Conservation (phyloP, 2,113 vertebrate species). For the Heliornis fulica region DNA sequence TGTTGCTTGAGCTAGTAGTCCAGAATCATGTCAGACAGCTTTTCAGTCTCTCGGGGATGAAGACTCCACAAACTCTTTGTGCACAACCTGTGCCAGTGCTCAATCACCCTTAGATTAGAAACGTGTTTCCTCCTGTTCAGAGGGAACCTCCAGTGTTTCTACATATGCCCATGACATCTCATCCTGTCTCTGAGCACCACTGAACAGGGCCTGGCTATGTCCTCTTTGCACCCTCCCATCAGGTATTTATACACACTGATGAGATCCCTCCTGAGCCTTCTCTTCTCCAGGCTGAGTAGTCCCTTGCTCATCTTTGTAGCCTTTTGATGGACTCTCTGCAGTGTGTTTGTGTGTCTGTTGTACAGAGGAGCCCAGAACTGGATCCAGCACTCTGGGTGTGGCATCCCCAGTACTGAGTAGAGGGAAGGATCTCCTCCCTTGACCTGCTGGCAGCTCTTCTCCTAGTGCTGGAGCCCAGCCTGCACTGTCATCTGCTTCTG, state of each 20-base stretch:
- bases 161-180: not conserved
- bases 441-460: not conserved
- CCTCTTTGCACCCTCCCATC: not conserved
- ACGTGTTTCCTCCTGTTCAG: not conserved
- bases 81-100: not conserved
- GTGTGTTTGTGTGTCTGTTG: not conserved
- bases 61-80: not conserved
- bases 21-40: not conserved
- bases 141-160: not conserved
- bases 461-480: not conserved
- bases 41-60: not conserved
- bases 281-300: not conserved
- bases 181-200: not conserved
- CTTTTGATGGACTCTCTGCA: not conserved
- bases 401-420: not conserved
- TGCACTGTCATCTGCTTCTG: not conserved
- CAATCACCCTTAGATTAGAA: not conserved
- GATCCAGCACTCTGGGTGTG: not conserved
- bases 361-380: not conserved
- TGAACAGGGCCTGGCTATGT: not conserved
- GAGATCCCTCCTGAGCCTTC: not conserved
- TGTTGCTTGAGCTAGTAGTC: not conserved
- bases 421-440: not conserved
- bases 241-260: not conserved
- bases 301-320: not conserved